Conservation (phyloP, 2,888 invertebrate genomes). For the Apodemia zela region DNA sequence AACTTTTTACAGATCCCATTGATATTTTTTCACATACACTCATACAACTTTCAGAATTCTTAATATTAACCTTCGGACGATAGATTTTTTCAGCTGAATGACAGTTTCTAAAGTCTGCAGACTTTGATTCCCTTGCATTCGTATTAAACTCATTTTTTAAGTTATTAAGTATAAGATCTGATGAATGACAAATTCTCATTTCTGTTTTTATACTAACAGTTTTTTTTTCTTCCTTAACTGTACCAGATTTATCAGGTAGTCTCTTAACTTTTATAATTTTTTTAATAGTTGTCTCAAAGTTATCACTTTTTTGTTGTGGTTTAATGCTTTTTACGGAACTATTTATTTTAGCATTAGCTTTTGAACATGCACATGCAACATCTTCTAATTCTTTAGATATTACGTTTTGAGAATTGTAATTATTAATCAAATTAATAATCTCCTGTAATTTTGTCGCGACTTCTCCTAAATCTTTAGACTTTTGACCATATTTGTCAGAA, state of each 20-base stretch:
- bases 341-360: constrained; percentile 20
- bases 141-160: constrained; percentile 9
- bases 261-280: constrained; percentile 45
- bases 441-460: not conserved
- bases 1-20: not conserved
- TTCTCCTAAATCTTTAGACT: not conserved
- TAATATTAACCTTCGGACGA: not conserved
- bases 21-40: not conserved
- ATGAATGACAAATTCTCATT: constrained; percentile 29
- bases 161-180: constrained; percentile 14
- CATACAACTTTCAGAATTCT: not conserved
- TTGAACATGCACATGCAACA: constrained; percentile 18
- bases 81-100: not conserved
- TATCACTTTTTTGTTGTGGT: constrained; percentile 18
- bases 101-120: constrained; percentile 7
- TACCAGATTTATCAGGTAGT: constrained; percentile 42
- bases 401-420: not conserved
- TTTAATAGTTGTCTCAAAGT: constrained; percentile 40
- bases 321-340: not conserved
- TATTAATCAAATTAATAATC: not conserved
- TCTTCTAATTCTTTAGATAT: constrained; percentile 1
- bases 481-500: not conserved
- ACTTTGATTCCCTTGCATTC: constrained; percentile 17
- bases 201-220: constrained; percentile 44
- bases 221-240: constrained; percentile 43